Base-by-base conservation (phyloP, 2,888 invertebrate species). In the Penaeus monodon region DNA sequence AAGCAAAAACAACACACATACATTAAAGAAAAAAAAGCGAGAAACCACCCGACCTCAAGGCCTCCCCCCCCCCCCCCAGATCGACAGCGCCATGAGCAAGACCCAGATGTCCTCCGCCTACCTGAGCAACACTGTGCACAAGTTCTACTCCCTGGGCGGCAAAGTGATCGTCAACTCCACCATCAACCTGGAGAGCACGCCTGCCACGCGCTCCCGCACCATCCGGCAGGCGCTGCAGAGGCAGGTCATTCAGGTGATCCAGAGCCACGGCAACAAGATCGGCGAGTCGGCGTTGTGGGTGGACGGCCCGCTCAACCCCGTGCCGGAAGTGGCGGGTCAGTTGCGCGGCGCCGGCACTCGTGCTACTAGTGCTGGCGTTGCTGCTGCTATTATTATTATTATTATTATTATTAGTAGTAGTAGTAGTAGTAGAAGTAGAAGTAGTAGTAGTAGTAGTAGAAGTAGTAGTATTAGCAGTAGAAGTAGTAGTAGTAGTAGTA, bases 81-180 rank as follows among this genome's bases (percentile, higher is more conserved):
- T 98, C 91, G 97, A 97, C 92, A 97, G 97, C 0, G 96, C 97
- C 0, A 96, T 98, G 94, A 96, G 96, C 0, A 97, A 97, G 96
- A 97, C 97, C 0, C 96, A 97, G 0, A 96, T 97, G 91, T 96
- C 97, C 0, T 96, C 96, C 91, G 96, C 96, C 91, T 97, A 97
- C 92, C 94, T 97, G 92, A 95, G 96, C 73, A 95, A 96, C 0
- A 94, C 94, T 84, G 95, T 98, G 1, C 97, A 97, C 92, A 94
- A 95, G 24, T 95, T 97, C 17, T 96, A 96, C 91, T 94, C 94
- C 22, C 94, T 95, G 89, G 95, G 94, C 22, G 96, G 96, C 10
- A 91, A 92, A 0, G 96, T 97, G 27, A 97, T 95, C 91, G 96
- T 97, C 17, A 98, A 98, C 92, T 94, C 96, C 73, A 98, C 97